Percentiles rank a stretch among this genome's conserved stretches.
phyloP scores from a whole-genome alignment of 1,140 invertebrate genomes.

The Neodiprion lecontei region DNA sequence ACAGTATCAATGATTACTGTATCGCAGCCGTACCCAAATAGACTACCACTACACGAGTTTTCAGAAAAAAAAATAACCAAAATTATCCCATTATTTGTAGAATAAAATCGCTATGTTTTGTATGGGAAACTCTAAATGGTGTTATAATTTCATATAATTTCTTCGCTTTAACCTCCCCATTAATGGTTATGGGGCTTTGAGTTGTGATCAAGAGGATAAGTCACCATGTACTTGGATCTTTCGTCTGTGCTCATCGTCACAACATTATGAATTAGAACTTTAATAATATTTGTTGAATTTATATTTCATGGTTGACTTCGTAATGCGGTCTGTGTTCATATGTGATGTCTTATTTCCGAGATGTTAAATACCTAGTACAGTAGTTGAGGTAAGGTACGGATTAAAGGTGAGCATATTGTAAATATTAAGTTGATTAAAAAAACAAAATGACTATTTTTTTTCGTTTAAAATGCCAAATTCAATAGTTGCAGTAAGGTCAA shows the following conservation, averaged over 20 bases:
- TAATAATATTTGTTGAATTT: too few species aligned
- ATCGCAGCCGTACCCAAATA: slow-evolving; percentile 38
- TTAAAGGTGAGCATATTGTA: neutral
- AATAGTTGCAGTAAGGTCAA: too few species aligned
- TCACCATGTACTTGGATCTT: too few species aligned
- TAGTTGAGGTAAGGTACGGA: neutral
- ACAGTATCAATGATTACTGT: slow-evolving; percentile 36
- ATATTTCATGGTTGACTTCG: too few species aligned
- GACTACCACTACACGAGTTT: slow-evolving; percentile 42
- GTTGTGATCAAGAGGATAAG: too few species aligned
- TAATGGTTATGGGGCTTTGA: too few species aligned
- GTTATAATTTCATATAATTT: slow-evolving; percentile 20
- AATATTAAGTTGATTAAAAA: neutral
- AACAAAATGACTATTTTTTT: too few species aligned
- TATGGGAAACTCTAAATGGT: slow-evolving; percentile 52
- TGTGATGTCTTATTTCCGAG: neutral
- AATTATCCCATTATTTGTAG: slow-evolving; percentile 61
- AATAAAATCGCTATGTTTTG: slow-evolving; percentile 64
- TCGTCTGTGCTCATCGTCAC: too few species aligned
- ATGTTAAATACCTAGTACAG: neutral
- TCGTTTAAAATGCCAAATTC: too few species aligned
- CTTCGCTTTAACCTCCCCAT: too few species aligned
- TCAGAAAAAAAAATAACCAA: slow-evolving; percentile 40
- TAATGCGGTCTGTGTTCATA: neutral
- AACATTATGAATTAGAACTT: too few species aligned